Conservation (phyloP, 2,113 vertebrate species). For the Panthera leo region DNA sequence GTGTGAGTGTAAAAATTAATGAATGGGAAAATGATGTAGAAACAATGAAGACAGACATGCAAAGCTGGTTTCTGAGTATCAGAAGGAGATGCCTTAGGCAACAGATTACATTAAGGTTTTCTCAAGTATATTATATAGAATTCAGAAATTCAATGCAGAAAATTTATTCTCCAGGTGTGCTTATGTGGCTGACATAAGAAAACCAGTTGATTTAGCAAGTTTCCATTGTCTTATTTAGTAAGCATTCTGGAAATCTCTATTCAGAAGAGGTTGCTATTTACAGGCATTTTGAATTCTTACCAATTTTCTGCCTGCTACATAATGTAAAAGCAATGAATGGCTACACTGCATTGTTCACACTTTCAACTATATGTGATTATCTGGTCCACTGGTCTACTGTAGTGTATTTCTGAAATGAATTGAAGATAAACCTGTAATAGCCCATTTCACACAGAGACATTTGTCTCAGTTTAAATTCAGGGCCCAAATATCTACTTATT, state of each 20-base stretch:
- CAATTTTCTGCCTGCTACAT: slow-evolving; percentile 62
- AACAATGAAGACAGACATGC: not conserved
- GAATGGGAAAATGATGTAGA: not conserved
- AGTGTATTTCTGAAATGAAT: slow-evolving; percentile 72
- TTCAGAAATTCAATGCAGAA: not conserved
- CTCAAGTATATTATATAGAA: not conserved
- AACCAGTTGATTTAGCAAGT: slow-evolving; percentile 46
- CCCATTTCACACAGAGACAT: slow-evolving; percentile 63
- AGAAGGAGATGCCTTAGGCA: not conserved
- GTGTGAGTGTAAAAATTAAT: slow-evolving; percentile 34
- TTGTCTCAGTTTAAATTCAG: slow-evolving; percentile 73
- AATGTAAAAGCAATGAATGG: slow-evolving; percentile 67
- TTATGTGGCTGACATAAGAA: slow-evolving; percentile 46
- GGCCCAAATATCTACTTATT: slow-evolving; percentile 66
- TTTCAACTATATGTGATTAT: slow-evolving; percentile 58
- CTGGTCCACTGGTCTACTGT: slow-evolving; percentile 66
- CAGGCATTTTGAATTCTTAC: slow-evolving; percentile 66
- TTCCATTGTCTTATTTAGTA: slow-evolving; percentile 54
- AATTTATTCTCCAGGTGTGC: not conserved
- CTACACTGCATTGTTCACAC: slow-evolving; percentile 21
- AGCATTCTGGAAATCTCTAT: slow-evolving; percentile 37
- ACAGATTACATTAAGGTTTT: not conserved
- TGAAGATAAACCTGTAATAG: slow-evolving; percentile 77
- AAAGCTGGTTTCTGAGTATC: not conserved
- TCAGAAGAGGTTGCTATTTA: slow-evolving; percentile 63